Percentiles rank a stretch among this genome's conserved stretches.
These are phyloP conservation scores for Chiridota heheva DNA, from an alignment of 35 echinoderm and acorn worm genomes.

Conservation along the genomic window DNA sequence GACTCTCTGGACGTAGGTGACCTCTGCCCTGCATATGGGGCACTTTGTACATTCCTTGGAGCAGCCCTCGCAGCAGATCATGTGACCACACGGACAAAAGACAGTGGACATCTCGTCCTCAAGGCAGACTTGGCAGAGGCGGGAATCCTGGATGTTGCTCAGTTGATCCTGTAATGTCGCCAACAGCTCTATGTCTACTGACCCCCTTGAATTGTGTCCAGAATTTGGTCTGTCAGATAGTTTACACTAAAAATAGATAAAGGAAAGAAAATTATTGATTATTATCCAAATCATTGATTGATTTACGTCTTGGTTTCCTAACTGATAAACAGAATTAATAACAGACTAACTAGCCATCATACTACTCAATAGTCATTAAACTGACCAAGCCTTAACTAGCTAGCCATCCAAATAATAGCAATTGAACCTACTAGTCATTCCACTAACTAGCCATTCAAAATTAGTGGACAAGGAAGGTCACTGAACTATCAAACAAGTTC, in stretches of 20 bases:
- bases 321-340: too few relatives aligned
- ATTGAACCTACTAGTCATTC: too few relatives aligned
- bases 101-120: constrained; percentile 79
- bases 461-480: too few relatives aligned
- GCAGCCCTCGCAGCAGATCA: constrained; percentile 95
- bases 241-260: constrained; percentile 34
- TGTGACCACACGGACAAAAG: constrained; percentile 99
- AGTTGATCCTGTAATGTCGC: constrained; percentile 70
- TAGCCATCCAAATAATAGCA: too few relatives aligned
- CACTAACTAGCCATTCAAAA: too few relatives aligned
- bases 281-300: too few relatives aligned
- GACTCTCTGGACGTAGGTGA: constrained; percentile 89
- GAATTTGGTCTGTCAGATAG: constrained; percentile 34
- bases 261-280: constrained; percentile 6
- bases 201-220: constrained; percentile 15
- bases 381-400: too few relatives aligned
- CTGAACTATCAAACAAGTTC: too few relatives aligned
- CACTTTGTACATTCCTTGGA: constrained; percentile 81
- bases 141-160: constrained; percentile 64
- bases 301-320: too few relatives aligned
- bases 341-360: too few relatives aligned
- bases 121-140: constrained; percentile 94
- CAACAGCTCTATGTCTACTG: constrained; percentile 55
- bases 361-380: too few relatives aligned
- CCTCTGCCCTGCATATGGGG: constrained; percentile 86